Base-by-base conservation (phyloP, 1,140 invertebrate genomes). In the Cheumatopsyche charites region DNA sequence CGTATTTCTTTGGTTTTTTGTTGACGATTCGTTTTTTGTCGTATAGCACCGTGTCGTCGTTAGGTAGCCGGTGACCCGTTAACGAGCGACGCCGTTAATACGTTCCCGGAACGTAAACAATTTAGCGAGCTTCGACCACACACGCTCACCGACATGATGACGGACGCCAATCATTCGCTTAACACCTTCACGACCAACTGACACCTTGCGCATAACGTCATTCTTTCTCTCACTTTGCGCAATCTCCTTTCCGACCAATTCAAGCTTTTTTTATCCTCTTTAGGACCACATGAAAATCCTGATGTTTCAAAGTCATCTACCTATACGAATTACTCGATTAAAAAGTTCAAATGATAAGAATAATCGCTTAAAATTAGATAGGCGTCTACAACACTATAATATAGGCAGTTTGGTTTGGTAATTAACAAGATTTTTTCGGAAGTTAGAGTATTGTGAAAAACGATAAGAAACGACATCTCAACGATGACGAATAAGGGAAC, bases 101-200 rank as follows among this genome's bases (percentile, higher is more conserved):
- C 67, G 71, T 68, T 71, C 43, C 58, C 41, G 19, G 65, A 67
- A 72, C 41, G 71, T 73, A 73, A 73, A 73, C 71, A 73, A 67
- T 73, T 73, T 73, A 73, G 58, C 47, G 23, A 21, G 55, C 23
- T 21, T 58, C 52, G 72, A 68, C 72, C 72, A 73, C 72, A 69
- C 72, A 68, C 62, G 29, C 23, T 9, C 58, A 45, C 58, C 55
- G 19, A 25, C 23, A 23, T 29, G 70, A 42, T 72, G 70, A 72
- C 43, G 43, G 70, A 72, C 62, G 70, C 45, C 70, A 62, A 66
- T 72, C 70, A 72, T 19, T 72, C 70, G 41, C 43, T 72, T 72
- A 55, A 65, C 70, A 72, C 70, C 62, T 65, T 66, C 12, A 19
- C 19, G 49, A 55, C 9, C 49, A 19, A 36, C 29, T 36, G 29